phyloP scores from a whole-genome alignment of 2,888 invertebrate genomes.

The Eulithis prunata region DNA sequence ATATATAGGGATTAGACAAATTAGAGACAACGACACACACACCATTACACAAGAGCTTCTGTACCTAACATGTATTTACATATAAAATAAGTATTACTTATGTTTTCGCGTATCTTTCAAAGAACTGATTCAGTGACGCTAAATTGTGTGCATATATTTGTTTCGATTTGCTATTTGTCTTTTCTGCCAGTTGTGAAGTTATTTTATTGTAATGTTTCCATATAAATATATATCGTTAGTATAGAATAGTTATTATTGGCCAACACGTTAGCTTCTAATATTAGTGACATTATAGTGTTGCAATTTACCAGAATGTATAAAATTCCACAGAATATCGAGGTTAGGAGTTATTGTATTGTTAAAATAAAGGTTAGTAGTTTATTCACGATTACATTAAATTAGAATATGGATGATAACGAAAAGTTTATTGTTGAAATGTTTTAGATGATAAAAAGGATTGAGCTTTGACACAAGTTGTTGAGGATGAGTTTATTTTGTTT shows the following conservation, averaged over 20 bases:
- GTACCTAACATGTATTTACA: constrained; percentile 52
- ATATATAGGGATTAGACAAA: constrained; percentile 57
- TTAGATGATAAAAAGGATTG: constrained; percentile 81
- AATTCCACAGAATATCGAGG: constrained; percentile 69
- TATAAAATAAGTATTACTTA: constrained; percentile 27
- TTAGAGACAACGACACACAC: constrained; percentile 81
- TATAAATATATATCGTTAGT: constrained; percentile 40
- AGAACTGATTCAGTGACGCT: constrained; percentile 78
- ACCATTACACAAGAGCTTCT: constrained; percentile 78
- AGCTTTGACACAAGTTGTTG: constrained; percentile 80
- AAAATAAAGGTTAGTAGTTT: constrained; percentile 79
- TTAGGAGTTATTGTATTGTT: constrained; percentile 81
- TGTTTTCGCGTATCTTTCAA: constrained; percentile 52
- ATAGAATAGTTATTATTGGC: constrained; percentile 60
- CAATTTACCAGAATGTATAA: constrained; percentile 65
- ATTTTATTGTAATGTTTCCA: constrained; percentile 7
- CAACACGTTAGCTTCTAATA: constrained; percentile 80
- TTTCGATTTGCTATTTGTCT: constrained; percentile 34
- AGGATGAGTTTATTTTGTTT: constrained; percentile 58
- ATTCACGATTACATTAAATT: constrained; percentile 78
- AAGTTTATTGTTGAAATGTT: constrained; percentile 84
- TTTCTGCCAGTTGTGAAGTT: constrained; percentile 44
- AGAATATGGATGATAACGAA: constrained; percentile 75
- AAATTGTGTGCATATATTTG: constrained; percentile 59
- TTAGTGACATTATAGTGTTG: constrained; percentile 83